These are phyloP conservation scores for Myocastor coypus DNA, from an alignment of 2,113 vertebrate species.

Conservation along the genomic window DNA sequence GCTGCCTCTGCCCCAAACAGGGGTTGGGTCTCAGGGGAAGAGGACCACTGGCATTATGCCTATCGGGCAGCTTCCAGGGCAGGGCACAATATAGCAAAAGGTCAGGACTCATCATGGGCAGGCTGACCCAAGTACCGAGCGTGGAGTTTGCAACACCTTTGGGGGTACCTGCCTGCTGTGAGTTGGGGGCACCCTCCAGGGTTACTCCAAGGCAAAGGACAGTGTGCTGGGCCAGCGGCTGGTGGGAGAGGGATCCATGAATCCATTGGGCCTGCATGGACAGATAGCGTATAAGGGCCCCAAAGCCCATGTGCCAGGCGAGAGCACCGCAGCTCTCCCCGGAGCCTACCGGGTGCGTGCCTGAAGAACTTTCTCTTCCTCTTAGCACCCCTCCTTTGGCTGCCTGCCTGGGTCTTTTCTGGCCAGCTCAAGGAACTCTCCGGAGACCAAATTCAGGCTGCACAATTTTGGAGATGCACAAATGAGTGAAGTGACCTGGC, in stretches of 20 bases:
- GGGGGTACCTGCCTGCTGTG: neutral
- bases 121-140: neutral
- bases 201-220: neutral
- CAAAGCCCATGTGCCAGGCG: neutral
- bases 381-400: neutral
- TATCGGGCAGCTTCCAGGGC: neutral
- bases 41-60: neutral
- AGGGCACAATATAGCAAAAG: neutral
- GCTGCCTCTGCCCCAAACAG: neutral
- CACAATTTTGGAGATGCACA: neutral
- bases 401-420: neutral
- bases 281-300: neutral
- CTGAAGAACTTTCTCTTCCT: neutral
- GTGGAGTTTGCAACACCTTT: neutral
- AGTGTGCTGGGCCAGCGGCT: neutral
- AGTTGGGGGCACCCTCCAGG: neutral
- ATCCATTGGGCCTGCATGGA: neutral
- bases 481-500: neutral
- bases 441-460: neutral
- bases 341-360: neutral
- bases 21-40: too few species aligned
- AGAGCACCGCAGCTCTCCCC: neutral
- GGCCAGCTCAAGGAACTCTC: neutral
- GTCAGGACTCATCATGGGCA: fast-evolving
- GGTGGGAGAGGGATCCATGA: too few species aligned